These are phyloP conservation scores for Clangula hyemalis DNA, from an alignment of 2,797 vertebrate species.

Conservation along the genomic window DNA sequence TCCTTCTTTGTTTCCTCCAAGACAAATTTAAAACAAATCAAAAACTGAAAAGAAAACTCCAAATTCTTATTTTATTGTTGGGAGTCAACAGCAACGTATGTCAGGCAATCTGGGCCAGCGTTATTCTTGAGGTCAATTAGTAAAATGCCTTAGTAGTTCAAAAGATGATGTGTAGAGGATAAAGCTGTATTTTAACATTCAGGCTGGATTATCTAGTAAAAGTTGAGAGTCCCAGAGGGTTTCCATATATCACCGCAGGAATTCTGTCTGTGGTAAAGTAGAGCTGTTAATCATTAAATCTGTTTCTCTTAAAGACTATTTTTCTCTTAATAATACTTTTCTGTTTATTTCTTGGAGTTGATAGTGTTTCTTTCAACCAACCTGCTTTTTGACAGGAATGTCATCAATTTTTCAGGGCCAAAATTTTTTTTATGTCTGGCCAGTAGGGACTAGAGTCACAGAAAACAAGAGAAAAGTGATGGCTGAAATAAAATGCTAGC, in stretches of 20 bases:
- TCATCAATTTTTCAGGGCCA: conserved; percentile 1
- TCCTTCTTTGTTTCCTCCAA: neutral
- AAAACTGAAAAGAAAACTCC: neutral
- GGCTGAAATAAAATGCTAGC: neutral
- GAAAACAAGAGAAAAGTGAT: conserved; percentile 11
- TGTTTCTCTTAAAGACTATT: conserved; percentile 16
- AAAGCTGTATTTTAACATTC: neutral
- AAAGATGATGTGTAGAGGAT: neutral
- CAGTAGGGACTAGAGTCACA: neutral
- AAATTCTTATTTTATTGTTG: neutral
- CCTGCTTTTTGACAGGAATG: conserved; percentile 8
- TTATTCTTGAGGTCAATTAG: neutral
- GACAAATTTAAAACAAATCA: neutral
- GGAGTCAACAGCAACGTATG: neutral
- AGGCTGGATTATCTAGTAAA: conserved; percentile 10
- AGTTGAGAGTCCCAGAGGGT: neutral
- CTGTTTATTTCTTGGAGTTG: conserved; percentile 27
- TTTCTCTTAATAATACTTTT: conserved; percentile 24
- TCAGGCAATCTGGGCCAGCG: neutral
- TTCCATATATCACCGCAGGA: neutral
- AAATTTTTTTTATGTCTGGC: conserved; percentile 21
- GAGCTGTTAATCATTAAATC: neutral
- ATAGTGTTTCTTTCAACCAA: conserved; percentile 15
- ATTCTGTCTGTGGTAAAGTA: neutral
- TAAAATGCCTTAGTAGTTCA: neutral